Conservation (phyloP, 1,140 invertebrate species). For the Drosophila kikkawai region DNA sequence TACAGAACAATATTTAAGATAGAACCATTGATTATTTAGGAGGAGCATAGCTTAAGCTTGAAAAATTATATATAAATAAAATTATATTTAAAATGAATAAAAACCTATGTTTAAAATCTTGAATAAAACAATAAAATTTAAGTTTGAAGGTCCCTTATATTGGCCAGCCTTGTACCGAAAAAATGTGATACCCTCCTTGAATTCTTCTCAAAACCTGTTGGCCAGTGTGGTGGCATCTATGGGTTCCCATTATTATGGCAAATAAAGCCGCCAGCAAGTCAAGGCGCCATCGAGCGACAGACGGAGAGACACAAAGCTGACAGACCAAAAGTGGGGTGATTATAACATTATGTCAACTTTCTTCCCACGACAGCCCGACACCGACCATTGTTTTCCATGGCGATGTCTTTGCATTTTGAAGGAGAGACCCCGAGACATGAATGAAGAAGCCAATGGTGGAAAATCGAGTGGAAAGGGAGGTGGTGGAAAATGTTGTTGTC, state of each 20-base stretch:
- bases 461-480: slow-evolving; percentile 50
- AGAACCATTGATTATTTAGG: not conserved
- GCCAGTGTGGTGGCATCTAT: slow-evolving; percentile 52
- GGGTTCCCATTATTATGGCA: slow-evolving; percentile 76
- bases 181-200: not conserved
- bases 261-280: slow-evolving; percentile 59
- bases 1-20: not conserved
- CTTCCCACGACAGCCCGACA: slow-evolving; percentile 68
- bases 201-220: slow-evolving; percentile 39
- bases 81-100: not conserved
- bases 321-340: slow-evolving; percentile 68
- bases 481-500: slow-evolving; percentile 23
- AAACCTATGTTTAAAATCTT: not conserved
- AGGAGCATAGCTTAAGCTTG: too few relatives aligned
- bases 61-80: not conserved
- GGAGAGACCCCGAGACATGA: slow-evolving; percentile 16
- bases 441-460: slow-evolving; percentile 40
- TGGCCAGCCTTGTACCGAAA: not conserved
- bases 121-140: not conserved
- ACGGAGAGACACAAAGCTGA: slow-evolving; percentile 42
- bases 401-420: slow-evolving; percentile 22
- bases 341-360: slow-evolving; percentile 84
- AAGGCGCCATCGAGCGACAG: slow-evolving; percentile 64
- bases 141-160: not conserved
- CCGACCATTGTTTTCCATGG: slow-evolving; percentile 51